These are phyloP conservation scores for Anoplophora glabripennis DNA, from an alignment of 1,140 invertebrate species.

Conservation along the genomic window DNA sequence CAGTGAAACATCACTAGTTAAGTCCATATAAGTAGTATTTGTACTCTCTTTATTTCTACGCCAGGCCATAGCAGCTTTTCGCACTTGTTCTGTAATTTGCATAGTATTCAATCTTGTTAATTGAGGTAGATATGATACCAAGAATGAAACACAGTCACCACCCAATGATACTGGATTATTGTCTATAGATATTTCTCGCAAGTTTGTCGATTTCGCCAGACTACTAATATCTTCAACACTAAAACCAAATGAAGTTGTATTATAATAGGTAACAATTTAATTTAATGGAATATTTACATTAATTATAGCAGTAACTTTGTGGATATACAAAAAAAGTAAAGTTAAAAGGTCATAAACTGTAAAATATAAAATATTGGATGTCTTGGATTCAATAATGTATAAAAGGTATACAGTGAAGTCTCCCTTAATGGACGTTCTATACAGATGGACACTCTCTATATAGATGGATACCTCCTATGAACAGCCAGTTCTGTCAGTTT, in stretches of 20 bases:
- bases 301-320: too few species aligned
- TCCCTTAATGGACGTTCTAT: too few species aligned
- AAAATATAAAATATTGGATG: too few species aligned
- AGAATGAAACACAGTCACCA: slow-evolving; percentile 72
- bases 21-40: slow-evolving; percentile 63
- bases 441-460: too few species aligned
- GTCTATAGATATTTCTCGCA: slow-evolving; percentile 81
- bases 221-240: slow-evolving; percentile 81
- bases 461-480: too few species aligned
- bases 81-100: slow-evolving; percentile 70
- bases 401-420: too few species aligned
- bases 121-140: slow-evolving; percentile 74
- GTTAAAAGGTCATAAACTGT: too few species aligned
- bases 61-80: slow-evolving; percentile 72
- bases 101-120: slow-evolving; percentile 68
- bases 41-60: slow-evolving; percentile 68
- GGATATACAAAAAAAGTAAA: too few species aligned
- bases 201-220: slow-evolving; percentile 66
- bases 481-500: too few species aligned
- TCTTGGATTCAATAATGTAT: too few species aligned
- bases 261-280: too few species aligned
- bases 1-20: slow-evolving; percentile 64
- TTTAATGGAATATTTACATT: too few species aligned
- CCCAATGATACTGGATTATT: slow-evolving; percentile 77
- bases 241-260: slow-evolving; percentile 40